Evolutionary conservation across 2,888 invertebrate genomes (phyloP).

Genomic region (Cephus spinipes): DNA sequence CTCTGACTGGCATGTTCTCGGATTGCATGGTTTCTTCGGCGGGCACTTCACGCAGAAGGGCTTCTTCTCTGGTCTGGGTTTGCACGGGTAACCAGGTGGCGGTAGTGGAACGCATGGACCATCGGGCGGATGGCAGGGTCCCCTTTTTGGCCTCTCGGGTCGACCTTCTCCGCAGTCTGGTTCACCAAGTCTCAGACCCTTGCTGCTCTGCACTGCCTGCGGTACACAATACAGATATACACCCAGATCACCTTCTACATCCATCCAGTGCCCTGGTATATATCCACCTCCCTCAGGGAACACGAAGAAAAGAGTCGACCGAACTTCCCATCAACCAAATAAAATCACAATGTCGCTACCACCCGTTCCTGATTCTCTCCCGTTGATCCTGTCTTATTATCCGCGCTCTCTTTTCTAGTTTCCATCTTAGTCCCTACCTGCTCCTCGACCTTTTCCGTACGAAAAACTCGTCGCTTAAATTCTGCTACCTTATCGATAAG

Average conservation of each 20-base stretch:
- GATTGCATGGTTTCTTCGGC: constrained; percentile 52
- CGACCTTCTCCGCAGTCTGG: constrained; percentile 47
- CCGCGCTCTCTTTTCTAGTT: constrained; percentile 2
- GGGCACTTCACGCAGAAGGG: constrained; percentile 57
- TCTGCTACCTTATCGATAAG: constrained; percentile 36
- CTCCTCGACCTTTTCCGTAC: constrained; percentile 28
- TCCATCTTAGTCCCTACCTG: constrained; percentile 19
- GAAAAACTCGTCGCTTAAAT: constrained; percentile 34
- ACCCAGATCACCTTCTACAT: too few species aligned
- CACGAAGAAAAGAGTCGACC: not conserved
- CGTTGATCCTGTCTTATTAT: too few species aligned
- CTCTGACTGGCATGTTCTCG: constrained; percentile 47
- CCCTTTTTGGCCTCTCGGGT: constrained; percentile 38
- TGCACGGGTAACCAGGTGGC: constrained; percentile 49
- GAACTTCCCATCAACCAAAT: not conserved
- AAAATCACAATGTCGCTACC: constrained; percentile 19
- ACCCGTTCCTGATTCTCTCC: not conserved
- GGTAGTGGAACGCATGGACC: constrained; percentile 47
- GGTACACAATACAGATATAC: not conserved
- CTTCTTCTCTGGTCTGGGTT: constrained; percentile 44
- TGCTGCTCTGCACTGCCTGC: constrained; percentile 3
- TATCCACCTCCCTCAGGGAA: too few species aligned
- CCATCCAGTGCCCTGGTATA: too few species aligned
- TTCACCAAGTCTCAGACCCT: constrained; percentile 35
- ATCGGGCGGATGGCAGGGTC: constrained; percentile 50